phyloP scores from a whole-genome alignment of 2,113 vertebrate species.

The human region DNA sequence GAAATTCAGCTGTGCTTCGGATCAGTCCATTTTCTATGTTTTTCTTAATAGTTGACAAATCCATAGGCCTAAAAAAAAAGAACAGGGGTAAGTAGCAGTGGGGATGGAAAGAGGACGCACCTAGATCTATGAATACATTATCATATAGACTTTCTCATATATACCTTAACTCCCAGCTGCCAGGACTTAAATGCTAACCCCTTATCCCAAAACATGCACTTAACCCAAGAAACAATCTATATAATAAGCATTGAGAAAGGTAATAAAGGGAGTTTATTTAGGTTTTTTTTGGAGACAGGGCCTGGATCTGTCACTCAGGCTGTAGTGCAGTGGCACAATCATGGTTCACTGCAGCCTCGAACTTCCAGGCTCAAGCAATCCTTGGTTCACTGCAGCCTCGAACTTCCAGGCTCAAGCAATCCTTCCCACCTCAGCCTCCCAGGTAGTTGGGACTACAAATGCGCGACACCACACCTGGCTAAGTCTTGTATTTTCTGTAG shows the following conservation, averaged over 20 bases:
- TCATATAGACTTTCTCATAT: neutral
- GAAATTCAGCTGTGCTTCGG: constrained; percentile 98
- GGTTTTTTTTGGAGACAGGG: too few relatives aligned
- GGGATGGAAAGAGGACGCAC: neutral
- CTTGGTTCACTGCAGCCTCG: too few relatives aligned
- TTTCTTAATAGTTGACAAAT: constrained; percentile 99
- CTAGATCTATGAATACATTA: neutral
- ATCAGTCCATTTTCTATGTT: constrained; percentile 99
- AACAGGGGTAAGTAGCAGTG: neutral
- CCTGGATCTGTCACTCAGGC: too few relatives aligned
- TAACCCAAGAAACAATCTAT: neutral
- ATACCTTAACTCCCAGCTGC: neutral
- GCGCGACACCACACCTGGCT: too few relatives aligned
- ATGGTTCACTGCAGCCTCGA: too few relatives aligned
- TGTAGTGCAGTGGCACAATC: too few relatives aligned
- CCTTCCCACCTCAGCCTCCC: too few relatives aligned
- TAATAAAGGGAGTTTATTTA: neutral
- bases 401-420: too few relatives aligned
- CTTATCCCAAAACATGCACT: neutral
- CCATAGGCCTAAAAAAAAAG: constrained; percentile 92
- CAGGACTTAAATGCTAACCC: neutral
- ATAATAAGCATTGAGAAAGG: neutral
- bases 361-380: too few relatives aligned
- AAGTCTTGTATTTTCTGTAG: too few relatives aligned
- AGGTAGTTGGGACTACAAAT: too few relatives aligned